Evolutionary conservation across 2,888 invertebrate genomes (phyloP).

Genomic region (Blastobasis lacticolella): DNA sequence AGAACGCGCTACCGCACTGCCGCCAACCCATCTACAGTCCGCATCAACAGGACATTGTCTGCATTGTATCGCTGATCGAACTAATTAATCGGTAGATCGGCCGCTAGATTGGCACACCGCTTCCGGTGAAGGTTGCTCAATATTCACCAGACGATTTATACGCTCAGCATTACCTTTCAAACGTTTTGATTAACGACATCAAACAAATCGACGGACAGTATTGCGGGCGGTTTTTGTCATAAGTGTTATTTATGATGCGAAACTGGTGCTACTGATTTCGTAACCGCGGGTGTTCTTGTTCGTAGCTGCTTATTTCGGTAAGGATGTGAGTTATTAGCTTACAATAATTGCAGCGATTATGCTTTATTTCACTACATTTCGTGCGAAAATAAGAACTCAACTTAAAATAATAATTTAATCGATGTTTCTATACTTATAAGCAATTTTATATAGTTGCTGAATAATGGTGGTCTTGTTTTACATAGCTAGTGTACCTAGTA

Average conservation of each 20-base stretch:
- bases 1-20: conserved; percentile 37
- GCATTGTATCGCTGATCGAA: conserved; percentile 62
- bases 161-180: conserved; percentile 34
- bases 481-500: no score
- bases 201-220: conserved; percentile 41
- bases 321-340: no score
- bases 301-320: no score
- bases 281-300: not conserved
- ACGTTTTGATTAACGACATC: conserved; percentile 60
- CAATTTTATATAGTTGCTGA: no score
- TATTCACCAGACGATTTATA: conserved; percentile 51
- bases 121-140: conserved; percentile 70
- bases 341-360: no score
- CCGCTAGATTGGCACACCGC: conserved; percentile 62
- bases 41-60: conserved; percentile 47
- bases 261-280: not conserved
- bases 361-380: no score
- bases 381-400: no score
- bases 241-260: conserved; percentile 3
- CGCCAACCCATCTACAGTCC: conserved; percentile 14
- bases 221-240: conserved; percentile 13
- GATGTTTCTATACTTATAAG: no score
- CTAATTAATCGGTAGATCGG: conserved; percentile 71
- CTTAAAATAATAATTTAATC: no score
- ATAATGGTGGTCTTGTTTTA: no score